Evolutionary conservation across 2,797 vertebrate species (phyloP), one percentile per base, ranked within the genome.

Genomic region (Glyptemys insculpta): DNA sequence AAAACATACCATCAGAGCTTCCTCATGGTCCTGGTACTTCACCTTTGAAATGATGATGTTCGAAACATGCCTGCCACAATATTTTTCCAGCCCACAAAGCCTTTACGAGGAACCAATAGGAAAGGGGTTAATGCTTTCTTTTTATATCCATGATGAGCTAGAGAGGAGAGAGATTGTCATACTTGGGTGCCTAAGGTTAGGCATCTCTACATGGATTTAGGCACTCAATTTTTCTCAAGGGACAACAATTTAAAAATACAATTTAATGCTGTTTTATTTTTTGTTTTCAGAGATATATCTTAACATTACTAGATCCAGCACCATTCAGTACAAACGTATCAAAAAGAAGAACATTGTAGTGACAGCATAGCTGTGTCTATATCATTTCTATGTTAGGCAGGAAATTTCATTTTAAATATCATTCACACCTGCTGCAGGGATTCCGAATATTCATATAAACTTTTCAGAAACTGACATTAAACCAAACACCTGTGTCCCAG

Each of bases 1-100:
- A 90, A 84, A 94, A 59, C 49, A 93, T 82, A 92, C 94, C 90
- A 96, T 76, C 93, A 95, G 97, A 85, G 94, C 94, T 95, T 90
- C 96, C 95, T 97, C 89, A 34, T 6, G 87, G 84, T 29, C 87
- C 52, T 81, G 82, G 44, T 54, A 18, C 12, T 0, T 31, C 82
- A 84, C 92, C 94, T 93, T 10, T 8, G 50, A 34, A 53, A 81
- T 56, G 89, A 90, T 88, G 90, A 90, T 79, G 47, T 1, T 94
- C 80, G 59, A 88, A 97, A 90, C 34, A 2, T 76, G 54, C 85
- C 12, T 57, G 25, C 50, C 16, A 2, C 14, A 1, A 68, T 16
- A 5, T 41, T 95, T 88, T 92, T 81, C 56, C 87, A 87, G 88
- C 27, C 31, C 85, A 84, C 65, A 12, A 72, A 72, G 21, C 10